These are phyloP conservation scores for Macrophya annulata DNA, from an alignment of 2,888 invertebrate genomes.

Conservation along the genomic window DNA sequence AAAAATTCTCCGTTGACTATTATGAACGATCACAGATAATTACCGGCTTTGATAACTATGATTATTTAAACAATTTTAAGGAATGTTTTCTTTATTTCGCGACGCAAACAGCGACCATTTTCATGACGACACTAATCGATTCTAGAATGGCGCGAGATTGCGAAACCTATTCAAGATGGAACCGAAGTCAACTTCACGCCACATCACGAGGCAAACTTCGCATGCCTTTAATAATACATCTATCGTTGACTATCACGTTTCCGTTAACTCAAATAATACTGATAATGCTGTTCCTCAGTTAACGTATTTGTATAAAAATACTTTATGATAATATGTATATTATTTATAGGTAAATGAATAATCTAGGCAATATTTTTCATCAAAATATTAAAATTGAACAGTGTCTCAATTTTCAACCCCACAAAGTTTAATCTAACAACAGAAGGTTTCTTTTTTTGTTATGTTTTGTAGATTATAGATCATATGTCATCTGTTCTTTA, in stretches of 20 bases:
- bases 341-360: background rate
- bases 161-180: constrained; percentile 46
- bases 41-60: constrained; percentile 40
- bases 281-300: too few relatives aligned
- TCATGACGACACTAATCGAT: constrained; percentile 56
- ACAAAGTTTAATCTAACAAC: background rate
- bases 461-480: background rate
- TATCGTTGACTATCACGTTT: background rate
- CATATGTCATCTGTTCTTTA: background rate
- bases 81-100: constrained; percentile 54
- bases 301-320: background rate
- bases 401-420: background rate
- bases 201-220: background rate
- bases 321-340: background rate
- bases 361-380: background rate
- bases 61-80: constrained; percentile 35
- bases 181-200: constrained; percentile 32
- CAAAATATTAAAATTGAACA: background rate
- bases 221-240: background rate
- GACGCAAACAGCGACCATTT: constrained; percentile 56
- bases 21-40: constrained; percentile 33
- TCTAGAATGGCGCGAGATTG: constrained; percentile 55
- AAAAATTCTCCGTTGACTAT: constrained; percentile 20
- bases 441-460: background rate
- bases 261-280: too few relatives aligned